Base-by-base conservation (phyloP, 1,140 invertebrate genomes). In the Neuroterus valhalla region DNA sequence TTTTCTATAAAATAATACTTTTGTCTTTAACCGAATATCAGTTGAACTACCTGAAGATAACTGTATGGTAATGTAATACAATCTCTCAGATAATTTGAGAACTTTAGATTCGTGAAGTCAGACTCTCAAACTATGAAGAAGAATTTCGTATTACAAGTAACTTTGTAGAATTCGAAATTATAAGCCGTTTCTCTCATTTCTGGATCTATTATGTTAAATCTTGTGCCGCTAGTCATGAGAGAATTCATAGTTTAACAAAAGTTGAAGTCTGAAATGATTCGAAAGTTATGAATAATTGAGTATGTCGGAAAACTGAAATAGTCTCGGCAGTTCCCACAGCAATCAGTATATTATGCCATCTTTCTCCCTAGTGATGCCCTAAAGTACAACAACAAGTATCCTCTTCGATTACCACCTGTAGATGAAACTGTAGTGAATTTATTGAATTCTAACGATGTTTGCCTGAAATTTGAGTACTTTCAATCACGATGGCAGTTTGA, bases 271-370 rank as follows among this genome's bases (percentile, higher is more conserved):
- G 3, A 21, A 12, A 62, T 31, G 12, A 31, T 62, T 62, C 21
- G 5, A 38, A 62, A 62, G 55, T 26, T 62, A 62, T 62, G 55
- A 62, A 62, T 62, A 62, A 38, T 62, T 62, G 31, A 62, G 31
- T 31, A 62, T 15, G 3, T 62, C 55, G 31, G 55, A 38, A 62
- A 62, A 23, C 12, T 62, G 15, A 62, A 62, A 62, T 23, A 62
- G 55, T 62, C 23, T n/a, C 55, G 2, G 12, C n/a, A 23, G 31
- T 26, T 62, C 26, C 55, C 55, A 31, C 3, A 62, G 55, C 26
- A 62, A 62, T 62, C 55, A 62, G 55, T 5, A 62, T 31, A 62
- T 62, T 62, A 38, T 62, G 26, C 31, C 21, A 62, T 62, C 23
- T 38, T n/a, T 15, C n/a, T 38, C 55, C 55, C 21, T 12, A 31